Conservation (phyloP, 2,113 vertebrate genomes). For the Sinocyclocheilus rhinocerous region DNA sequence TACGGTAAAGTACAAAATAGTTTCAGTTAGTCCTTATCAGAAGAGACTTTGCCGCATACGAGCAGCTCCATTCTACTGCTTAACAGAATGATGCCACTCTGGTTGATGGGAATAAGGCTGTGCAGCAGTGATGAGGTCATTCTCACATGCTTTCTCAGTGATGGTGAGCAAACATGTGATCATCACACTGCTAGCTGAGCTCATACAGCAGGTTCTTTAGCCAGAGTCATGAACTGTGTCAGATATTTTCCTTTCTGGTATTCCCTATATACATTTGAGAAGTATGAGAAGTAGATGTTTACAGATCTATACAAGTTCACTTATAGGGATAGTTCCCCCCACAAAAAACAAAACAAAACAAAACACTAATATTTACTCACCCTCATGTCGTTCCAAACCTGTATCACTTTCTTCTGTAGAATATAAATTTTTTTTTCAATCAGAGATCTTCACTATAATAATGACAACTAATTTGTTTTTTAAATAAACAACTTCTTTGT, state of each 20-base stretch:
- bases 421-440: too few species aligned
- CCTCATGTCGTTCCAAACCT: background rate
- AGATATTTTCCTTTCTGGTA: background rate
- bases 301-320: background rate
- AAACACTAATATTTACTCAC: background rate
- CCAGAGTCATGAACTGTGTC: background rate
- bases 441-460: too few species aligned
- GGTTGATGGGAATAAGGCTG: constrained; percentile 45
- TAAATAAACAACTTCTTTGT: too few species aligned
- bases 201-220: background rate
- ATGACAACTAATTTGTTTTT: too few species aligned
- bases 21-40: constrained; percentile 25
- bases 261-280: background rate
- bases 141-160: constrained; percentile 44
- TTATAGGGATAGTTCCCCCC: too few species aligned
- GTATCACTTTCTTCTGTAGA: background rate
- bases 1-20: constrained; percentile 29
- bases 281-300: background rate
- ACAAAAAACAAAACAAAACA: background rate
- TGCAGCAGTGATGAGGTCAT: constrained; percentile 48
- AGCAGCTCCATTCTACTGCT: constrained; percentile 39
- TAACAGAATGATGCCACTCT: constrained; percentile 52
- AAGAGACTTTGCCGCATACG: constrained; percentile 13
- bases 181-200: constrained; percentile 26
- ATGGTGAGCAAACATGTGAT: constrained; percentile 40